Percentiles rank a stretch among this genome's conserved stretches.
Evolutionary conservation across 2,797 vertebrate species (phyloP).

Genomic region (Pteronotus mesoamericanus): DNA sequence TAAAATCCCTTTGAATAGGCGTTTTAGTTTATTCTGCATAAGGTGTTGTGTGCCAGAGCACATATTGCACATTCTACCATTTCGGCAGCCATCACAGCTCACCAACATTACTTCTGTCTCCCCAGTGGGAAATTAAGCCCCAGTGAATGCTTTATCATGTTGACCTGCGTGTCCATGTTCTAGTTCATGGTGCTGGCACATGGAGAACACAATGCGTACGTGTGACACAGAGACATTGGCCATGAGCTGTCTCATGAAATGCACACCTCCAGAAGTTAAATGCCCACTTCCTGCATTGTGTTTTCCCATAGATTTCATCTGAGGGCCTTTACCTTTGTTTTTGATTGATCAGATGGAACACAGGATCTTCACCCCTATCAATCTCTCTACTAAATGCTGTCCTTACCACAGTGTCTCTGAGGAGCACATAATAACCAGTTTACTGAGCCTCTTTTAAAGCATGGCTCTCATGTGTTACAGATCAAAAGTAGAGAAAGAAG

Average conservation of each 20-base stretch:
- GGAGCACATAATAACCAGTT: background rate
- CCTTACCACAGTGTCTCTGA: background rate
- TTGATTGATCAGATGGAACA: background rate
- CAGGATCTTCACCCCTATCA: background rate
- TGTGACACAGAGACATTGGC: background rate
- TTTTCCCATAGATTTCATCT: background rate
- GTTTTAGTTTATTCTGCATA: background rate
- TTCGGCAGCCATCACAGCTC: background rate
- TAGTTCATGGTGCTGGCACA: too few relatives aligned
- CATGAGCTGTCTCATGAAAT: background rate
- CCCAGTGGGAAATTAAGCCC: background rate
- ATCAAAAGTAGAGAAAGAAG: background rate
- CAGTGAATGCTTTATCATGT: background rate
- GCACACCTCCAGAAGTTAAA: background rate
- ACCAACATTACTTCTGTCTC: background rate
- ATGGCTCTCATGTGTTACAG: background rate
- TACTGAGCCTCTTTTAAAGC: background rate
- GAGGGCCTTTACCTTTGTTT: background rate
- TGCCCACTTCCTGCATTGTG: background rate
- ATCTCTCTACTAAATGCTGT: background rate
- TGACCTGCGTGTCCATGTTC: background rate
- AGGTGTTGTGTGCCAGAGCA: accelerated
- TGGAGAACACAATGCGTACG: accelerated
- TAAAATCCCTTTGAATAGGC: background rate
- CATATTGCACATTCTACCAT: accelerated